A percentile compares a stretch with the other conserved stretches of the same genome.
phyloP scores from a whole-genome alignment of 2,797 vertebrate species.

The Enteromius viviparus region DNA sequence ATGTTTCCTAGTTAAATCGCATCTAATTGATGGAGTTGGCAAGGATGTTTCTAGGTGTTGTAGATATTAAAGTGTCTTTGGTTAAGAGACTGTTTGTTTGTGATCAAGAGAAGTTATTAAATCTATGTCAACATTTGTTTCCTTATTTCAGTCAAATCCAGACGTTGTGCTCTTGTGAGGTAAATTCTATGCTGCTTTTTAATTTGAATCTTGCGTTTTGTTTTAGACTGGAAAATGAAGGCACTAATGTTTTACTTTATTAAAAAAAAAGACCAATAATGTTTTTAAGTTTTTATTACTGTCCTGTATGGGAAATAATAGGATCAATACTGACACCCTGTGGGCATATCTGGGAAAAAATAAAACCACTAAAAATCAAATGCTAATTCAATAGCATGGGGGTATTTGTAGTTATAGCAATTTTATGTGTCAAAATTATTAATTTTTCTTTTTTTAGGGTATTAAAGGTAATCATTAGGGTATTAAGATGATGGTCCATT shows the following conservation, averaged over 20 bases:
- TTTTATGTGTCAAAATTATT: no score
- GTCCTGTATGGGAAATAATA: neutral
- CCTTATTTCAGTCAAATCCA: neutral
- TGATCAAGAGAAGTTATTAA: conserved; percentile 1
- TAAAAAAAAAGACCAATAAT: neutral
- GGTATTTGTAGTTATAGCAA: no score
- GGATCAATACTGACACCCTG: conserved; percentile 2
- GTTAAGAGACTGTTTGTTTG: conserved; percentile 15
- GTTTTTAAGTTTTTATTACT: no score
- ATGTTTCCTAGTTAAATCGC: conserved; percentile 20
- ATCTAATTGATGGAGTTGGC: neutral
- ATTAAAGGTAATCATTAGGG: no score
- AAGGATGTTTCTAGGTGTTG: conserved; percentile 4
- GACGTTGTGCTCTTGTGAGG: neutral
- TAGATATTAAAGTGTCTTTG: neutral
- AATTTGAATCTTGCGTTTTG: neutral
- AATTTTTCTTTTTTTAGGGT: no score
- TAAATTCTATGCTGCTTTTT: neutral
- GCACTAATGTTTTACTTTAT: neutral
- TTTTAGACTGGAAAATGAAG: neutral
- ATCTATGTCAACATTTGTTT: neutral
- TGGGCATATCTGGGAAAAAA: neutral
- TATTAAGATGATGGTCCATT: no score
- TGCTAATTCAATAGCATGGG: neutral
- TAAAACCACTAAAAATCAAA: neutral